These are phyloP conservation scores for Ormyrus nitidulus DNA, from an alignment of 2,888 invertebrate species.

Conservation along the genomic window DNA sequence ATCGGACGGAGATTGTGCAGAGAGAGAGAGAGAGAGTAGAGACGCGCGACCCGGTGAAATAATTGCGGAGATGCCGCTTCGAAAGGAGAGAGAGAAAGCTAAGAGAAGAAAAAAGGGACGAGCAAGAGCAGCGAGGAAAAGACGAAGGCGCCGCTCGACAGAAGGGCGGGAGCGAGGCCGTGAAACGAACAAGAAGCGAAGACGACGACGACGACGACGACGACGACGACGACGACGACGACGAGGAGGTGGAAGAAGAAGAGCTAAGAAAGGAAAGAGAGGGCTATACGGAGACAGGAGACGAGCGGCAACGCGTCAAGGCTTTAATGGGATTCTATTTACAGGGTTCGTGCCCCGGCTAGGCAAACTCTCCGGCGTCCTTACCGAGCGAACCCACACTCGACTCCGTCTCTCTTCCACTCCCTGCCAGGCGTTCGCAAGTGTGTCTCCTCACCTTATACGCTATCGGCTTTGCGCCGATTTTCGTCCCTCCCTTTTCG, in stretches of 20 bases:
- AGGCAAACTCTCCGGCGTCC: conserved; percentile 68
- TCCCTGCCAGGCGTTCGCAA: conserved; percentile 14
- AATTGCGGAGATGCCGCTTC: conserved; percentile 28
- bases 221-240: conserved; percentile 1
- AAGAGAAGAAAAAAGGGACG: conserved; percentile 17
- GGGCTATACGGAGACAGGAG: conserved; percentile 55
- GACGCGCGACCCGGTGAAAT: conserved; percentile 35
- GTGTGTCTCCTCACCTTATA: conserved; percentile 10
- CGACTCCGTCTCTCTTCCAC: conserved; percentile 41
- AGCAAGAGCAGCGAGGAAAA: conserved; percentile 22
- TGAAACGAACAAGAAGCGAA: conserved; percentile 26
- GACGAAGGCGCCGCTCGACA: background rate
- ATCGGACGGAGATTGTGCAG: conserved; percentile 46
- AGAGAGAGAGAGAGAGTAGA: background rate
- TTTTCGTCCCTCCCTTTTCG: conserved; percentile 9
- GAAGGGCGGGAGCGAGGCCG: conserved; percentile 22
- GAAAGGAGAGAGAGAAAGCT: background rate
- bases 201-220: conserved; percentile 5
- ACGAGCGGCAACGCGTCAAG: conserved; percentile 66
- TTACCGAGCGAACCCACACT: conserved; percentile 46
- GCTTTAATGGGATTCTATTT: conserved; percentile 74
- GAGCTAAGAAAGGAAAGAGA: conserved; percentile 20
- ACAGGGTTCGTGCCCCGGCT: conserved; percentile 71
- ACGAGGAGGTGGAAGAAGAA: background rate
- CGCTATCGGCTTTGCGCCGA: background rate